Evolutionary conservation across 1,140 invertebrate genomes (phyloP).

Genomic region (Pemphigus obesinymphae): DNA sequence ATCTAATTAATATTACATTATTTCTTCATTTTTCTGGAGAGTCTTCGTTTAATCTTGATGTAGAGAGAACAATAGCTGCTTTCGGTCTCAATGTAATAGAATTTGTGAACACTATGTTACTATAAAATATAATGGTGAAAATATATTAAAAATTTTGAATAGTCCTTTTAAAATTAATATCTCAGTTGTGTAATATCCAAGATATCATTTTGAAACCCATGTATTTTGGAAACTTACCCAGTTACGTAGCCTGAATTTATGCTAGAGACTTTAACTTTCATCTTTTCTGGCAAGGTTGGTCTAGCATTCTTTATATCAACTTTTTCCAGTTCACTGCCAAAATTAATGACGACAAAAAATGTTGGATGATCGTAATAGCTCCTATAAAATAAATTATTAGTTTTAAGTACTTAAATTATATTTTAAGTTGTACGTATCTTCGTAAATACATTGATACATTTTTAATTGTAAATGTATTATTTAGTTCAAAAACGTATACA

Average conservation of each 20-base stretch:
- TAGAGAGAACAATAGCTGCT: slow-evolving; percentile 38
- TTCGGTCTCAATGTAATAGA: slow-evolving; percentile 28
- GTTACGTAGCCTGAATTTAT: slow-evolving; percentile 14
- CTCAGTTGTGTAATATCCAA: no score
- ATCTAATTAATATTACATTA: no score
- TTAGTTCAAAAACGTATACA: no score
- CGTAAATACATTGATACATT: no score
- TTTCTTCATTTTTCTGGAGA: no score
- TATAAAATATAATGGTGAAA: no score
- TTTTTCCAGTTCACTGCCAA: slow-evolving; percentile 21
- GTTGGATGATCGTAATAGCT: slow-evolving; percentile 39
- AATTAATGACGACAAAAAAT: slow-evolving; percentile 41
- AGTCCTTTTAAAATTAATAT: no score
- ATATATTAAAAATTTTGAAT: no score
- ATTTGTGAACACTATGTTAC: background rate
- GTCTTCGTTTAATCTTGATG: background rate
- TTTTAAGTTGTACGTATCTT: no score
- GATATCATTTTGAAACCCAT: no score
- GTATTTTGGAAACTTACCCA: background rate
- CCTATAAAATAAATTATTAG: background rate
- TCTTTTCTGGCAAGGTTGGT: background rate
- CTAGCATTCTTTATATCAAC: slow-evolving; percentile 8
- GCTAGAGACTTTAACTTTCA: slow-evolving; percentile 23
- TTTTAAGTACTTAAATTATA: no score
- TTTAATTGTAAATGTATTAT: no score